Percentiles rank a stretch among this genome's conserved stretches.
Evolutionary conservation across 2,888 invertebrate genomes (phyloP).

Genomic region (Neoascia interrupta): DNA sequence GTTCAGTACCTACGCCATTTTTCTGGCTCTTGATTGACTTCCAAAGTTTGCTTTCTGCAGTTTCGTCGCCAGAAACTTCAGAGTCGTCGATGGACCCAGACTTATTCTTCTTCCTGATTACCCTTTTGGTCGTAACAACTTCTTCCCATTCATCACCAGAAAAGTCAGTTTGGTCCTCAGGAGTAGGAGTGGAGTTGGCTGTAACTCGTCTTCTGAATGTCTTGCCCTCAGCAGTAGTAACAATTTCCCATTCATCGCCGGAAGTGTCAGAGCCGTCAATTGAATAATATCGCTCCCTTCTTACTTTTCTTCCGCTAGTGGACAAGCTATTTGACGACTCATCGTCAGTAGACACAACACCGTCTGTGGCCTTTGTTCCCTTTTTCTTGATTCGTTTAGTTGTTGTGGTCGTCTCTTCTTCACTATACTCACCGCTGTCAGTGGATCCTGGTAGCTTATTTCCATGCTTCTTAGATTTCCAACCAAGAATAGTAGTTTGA

Average conservation of each 20-base stretch:
- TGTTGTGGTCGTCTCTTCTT: neutral
- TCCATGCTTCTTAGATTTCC: too few species aligned
- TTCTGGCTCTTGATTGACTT: neutral
- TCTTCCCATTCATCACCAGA: constrained; percentile 23
- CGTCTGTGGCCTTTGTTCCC: too few species aligned
- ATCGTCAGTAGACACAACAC: too few species aligned
- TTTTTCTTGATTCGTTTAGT: too few species aligned
- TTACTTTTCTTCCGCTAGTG: neutral
- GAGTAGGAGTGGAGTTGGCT: neutral
- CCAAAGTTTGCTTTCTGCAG: neutral
- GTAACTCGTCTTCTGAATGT: neutral
- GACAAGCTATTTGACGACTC: too few species aligned
- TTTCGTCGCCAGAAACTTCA: neutral
- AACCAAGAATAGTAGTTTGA: neutral
- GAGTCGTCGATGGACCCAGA: neutral
- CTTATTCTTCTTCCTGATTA: neutral
- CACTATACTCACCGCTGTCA: neutral
- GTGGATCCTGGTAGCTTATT: neutral
- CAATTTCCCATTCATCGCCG: neutral
- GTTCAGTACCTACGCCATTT: neutral
- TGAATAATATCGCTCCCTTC: neutral
- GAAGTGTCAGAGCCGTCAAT: neutral
- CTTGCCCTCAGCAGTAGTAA: neutral
- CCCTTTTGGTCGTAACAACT: neutral
- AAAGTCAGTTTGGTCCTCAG: neutral